Conservation (phyloP, 2,888 invertebrate genomes). For the Cenopis cana region DNA sequence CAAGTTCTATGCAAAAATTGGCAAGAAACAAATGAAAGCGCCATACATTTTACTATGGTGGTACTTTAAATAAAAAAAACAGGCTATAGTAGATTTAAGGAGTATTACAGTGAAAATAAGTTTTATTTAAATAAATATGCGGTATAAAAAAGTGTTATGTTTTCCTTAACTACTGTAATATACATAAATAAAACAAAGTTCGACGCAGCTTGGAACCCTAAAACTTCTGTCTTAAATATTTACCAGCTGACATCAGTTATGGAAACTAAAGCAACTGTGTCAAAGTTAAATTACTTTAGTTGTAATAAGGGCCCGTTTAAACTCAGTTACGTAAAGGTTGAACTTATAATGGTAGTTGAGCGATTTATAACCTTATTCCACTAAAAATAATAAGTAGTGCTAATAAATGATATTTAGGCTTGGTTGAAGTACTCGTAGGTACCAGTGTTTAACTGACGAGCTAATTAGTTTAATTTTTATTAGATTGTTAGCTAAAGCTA, state of each 20-base stretch:
- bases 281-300: slow-evolving; percentile 28
- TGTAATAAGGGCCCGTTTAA: not conserved
- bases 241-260: slow-evolving; percentile 13
- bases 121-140: too few species aligned
- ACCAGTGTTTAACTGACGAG: not conserved
- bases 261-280: slow-evolving; percentile 18
- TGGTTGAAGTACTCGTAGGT: not conserved
- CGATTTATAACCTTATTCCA: not conserved
- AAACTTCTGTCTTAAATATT: slow-evolving; percentile 1
- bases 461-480: not conserved
- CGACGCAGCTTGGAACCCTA: not conserved
- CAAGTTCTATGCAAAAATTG: too few species aligned
- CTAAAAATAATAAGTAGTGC: not conserved
- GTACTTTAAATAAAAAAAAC: too few species aligned
- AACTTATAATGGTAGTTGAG: not conserved
- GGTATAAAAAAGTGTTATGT: too few species aligned
- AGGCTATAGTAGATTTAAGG: too few species aligned
- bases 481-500: not conserved
- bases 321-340: not conserved
- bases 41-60: too few species aligned
- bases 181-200: slow-evolving; percentile 13
- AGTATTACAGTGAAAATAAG: too few species aligned
- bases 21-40: too few species aligned
- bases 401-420: not conserved
- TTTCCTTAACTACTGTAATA: not conserved